These are phyloP conservation scores for Mycetomoellerius zeteki DNA, from an alignment of 1,140 invertebrate species.

Conservation along the genomic window DNA sequence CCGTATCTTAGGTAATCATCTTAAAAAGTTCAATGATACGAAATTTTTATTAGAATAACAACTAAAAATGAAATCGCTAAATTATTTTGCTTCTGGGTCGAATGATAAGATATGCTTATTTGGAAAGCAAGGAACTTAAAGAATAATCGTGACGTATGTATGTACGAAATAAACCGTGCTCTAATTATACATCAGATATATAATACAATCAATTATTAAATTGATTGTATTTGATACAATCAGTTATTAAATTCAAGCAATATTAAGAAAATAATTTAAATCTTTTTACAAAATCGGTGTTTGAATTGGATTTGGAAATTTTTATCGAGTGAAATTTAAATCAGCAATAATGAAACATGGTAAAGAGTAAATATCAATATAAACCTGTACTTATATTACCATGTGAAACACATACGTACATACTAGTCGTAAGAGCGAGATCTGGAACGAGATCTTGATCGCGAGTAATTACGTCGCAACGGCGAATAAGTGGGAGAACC, in stretches of 20 bases:
- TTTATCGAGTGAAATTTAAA: conserved; percentile 70
- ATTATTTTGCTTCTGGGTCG: background rate
- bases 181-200: conserved; percentile 67
- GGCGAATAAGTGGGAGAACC: conserved; percentile 95
- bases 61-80: conserved; percentile 28
- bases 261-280: conserved; percentile 53
- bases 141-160: conserved; percentile 47
- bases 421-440: conserved; percentile 87
- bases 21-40: too few relatives aligned
- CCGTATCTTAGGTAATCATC: conserved; percentile 2
- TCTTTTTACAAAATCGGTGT: conserved; percentile 27
- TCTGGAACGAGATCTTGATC: conserved; percentile 92
- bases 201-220: conserved; percentile 62
- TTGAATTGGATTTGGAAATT: conserved; percentile 57
- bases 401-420: conserved; percentile 85
- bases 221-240: too few relatives aligned
- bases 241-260: conserved; percentile 65
- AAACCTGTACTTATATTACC: conserved; percentile 79
- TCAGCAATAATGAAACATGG: conserved; percentile 77
- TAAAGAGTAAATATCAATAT: conserved; percentile 75
- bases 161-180: conserved; percentile 66
- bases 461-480: conserved; percentile 92
- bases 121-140: conserved; percentile 49
- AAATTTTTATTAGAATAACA: conserved; percentile 39
- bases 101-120: conserved; percentile 15